Evolutionary conservation across 1,140 invertebrate species (phyloP), one percentile per base, ranked within the genome.

Genomic region (Eupristina koningsbergeri): DNA sequence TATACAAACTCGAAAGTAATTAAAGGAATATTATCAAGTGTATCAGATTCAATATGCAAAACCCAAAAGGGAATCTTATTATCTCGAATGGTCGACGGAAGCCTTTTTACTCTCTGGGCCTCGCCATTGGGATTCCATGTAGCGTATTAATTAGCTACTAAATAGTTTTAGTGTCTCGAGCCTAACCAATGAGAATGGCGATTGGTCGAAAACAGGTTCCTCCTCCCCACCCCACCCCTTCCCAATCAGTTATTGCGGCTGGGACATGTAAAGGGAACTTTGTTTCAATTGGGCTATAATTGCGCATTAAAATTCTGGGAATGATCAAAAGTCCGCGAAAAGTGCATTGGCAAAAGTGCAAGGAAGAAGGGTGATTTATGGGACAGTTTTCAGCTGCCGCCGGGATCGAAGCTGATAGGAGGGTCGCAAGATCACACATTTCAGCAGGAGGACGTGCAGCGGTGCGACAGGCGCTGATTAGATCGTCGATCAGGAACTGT

Each of bases 401-500:
- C 41, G 76, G 3, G 31, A 39, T 41, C 7, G 76, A 78, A 41
- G 61, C n/a, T n/a, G 36, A 58, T 41, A 58, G 41, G 26, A n/a
- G 41, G 22, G 47, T 61, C 58, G 36, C n/a, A 80, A 8, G 31
- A 36, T 36, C 58, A 36, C 76, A 45, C 36, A n/a, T 13, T 3
- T 58, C 22, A 5, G 53, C 26, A 2, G 41, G 41, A 22, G 13
- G 2, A 22, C 29, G 63, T 39, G 9, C 74, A 58, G n/a, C 31
- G 39, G 61, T 47, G 29, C 50, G 69, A 75, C 83, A 73, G 53
- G 39, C 83, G 69, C 77, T 84, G 77, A 84, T 84, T 84, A 84
- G 77, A 47, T 84, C 83, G 76, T 64, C 58, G 67, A 84, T 84
- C 83, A 39, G 77, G 80, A 36, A 41, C 74, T n/a, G n/a, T n/a